Base-by-base conservation (phyloP, 2,797 vertebrate species). In the Pseudochirops corinnae region DNA sequence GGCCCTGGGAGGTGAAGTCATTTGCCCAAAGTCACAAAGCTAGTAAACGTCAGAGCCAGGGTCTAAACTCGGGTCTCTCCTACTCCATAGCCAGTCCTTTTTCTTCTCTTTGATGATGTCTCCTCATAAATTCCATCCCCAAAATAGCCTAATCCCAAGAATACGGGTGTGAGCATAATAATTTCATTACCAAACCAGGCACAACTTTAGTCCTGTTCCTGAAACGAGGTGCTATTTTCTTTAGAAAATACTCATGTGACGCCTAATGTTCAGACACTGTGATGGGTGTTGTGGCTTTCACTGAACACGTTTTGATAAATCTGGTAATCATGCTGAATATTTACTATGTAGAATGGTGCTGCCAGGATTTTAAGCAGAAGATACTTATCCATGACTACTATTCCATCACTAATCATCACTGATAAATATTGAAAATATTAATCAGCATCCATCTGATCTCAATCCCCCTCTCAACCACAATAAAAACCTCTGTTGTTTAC, bases 401-500 rank as follows among this genome's bases (percentile, higher is more conserved):
- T 94, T 93, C 95, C 96, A 97, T 97, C 95, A 96, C 96, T 95
- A 94, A 93, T 97, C 97, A 96, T 97, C 94, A 14, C 29, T 97
- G 97, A 96, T 96, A 98, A 98, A 97, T 94, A 97, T 91, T 98
- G 96, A 96, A 96, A 97, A 96, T 97, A 97, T 97, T 96, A 98
- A 96, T 98, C 96, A 97, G 96, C 97, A 95, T 95, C 97, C 97
- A 97, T 98, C 97, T 98, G 97, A 98, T 98, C 97, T 94, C 62
- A 97, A 93, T 96, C 74, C 82, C 90, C 94, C 91, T 50, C 67
- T 95, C 92, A 97, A 94, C 90, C 92, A 53, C 94, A 97, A 94
- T 52, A 94, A 95, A 87, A 95, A 95, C 94, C 96, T 96, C 96
- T 95, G 95, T 93, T 97, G 96, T 97, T 98, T 95, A 95, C 92